These are phyloP conservation scores for Channa argus DNA, from an alignment of 2,113 vertebrate species.

Conservation along the genomic window DNA sequence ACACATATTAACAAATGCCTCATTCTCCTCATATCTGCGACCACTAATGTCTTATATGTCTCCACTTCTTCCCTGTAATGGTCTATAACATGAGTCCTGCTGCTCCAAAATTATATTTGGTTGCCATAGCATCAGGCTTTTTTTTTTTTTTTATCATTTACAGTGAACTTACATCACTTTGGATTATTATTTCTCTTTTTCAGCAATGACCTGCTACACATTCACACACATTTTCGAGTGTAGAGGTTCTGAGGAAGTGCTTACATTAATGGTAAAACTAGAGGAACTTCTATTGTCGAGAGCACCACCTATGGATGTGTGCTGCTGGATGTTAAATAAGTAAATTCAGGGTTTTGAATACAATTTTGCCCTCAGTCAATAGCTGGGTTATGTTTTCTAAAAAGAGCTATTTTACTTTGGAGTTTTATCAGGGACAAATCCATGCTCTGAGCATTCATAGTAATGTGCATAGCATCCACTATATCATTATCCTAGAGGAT, in stretches of 20 bases:
- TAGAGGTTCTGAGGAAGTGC: not conserved
- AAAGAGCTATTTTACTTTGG: slow-evolving; percentile 20
- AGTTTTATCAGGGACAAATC: slow-evolving; percentile 38
- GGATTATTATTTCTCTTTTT: not conserved
- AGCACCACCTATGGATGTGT: slow-evolving; percentile 22
- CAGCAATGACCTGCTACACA: not conserved
- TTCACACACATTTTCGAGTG: not conserved
- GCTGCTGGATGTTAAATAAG: slow-evolving; percentile 14
- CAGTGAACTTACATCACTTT: not conserved
- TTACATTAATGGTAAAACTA: not conserved
- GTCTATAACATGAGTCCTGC: not conserved
- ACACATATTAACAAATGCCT: not conserved
- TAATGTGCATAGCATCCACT: slow-evolving; percentile 16
- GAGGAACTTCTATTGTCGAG: not conserved
- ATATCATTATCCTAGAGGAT: slow-evolving; percentile 30
- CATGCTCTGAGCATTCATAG: slow-evolving; percentile 21
- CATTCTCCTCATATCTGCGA: not conserved
- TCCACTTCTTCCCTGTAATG: slow-evolving; percentile 5
- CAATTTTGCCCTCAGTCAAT: slow-evolving; percentile 7
- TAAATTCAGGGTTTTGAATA: not conserved
- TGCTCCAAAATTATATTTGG: slow-evolving; percentile 10
- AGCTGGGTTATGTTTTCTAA: slow-evolving; percentile 28
- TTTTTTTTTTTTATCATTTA: not conserved
- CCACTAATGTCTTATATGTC: slow-evolving; percentile 11
- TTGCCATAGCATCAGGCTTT: slow-evolving; percentile 24